Conservation (phyloP, 2,888 invertebrate genomes). For the Xanthorhoe designata region DNA sequence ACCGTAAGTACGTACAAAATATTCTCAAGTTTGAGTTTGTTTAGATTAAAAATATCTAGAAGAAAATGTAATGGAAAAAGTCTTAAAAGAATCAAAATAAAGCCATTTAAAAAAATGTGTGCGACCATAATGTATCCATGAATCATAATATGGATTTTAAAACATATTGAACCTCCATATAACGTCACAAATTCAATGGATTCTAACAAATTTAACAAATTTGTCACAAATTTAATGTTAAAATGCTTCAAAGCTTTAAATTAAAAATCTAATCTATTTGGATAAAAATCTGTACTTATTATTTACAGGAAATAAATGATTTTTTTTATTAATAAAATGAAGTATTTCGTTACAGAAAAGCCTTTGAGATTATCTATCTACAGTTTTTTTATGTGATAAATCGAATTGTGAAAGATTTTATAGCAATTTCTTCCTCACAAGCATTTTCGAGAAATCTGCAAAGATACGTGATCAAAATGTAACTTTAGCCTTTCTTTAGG, state of each 20-base stretch:
- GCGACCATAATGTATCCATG: slow-evolving; percentile 45
- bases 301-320: slow-evolving; percentile 53
- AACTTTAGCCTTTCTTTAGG: not conserved
- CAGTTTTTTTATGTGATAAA: slow-evolving; percentile 37
- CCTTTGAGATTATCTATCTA: slow-evolving; percentile 32
- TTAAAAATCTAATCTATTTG: slow-evolving; percentile 66
- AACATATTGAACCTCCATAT: slow-evolving; percentile 45
- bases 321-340: slow-evolving; percentile 28
- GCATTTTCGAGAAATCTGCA: not conserved
- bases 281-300: slow-evolving; percentile 70
- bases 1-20: not conserved
- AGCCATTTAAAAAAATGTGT: slow-evolving; percentile 12
- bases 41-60: not conserved
- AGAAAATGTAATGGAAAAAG: not conserved
- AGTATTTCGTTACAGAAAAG: slow-evolving; percentile 20
- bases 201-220: slow-evolving; percentile 11
- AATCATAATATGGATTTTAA: slow-evolving; percentile 54
- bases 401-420: slow-evolving; percentile 15
- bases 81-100: slow-evolving; percentile 1
- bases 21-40: not conserved
- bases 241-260: slow-evolving; percentile 63
- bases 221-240: slow-evolving; percentile 52
- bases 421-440: not conserved
- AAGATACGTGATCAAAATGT: not conserved
- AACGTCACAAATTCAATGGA: slow-evolving; percentile 60